These are phyloP conservation scores for Eulemur albifrons DNA, from an alignment of 2,797 vertebrate species.

Conservation along the genomic window DNA sequence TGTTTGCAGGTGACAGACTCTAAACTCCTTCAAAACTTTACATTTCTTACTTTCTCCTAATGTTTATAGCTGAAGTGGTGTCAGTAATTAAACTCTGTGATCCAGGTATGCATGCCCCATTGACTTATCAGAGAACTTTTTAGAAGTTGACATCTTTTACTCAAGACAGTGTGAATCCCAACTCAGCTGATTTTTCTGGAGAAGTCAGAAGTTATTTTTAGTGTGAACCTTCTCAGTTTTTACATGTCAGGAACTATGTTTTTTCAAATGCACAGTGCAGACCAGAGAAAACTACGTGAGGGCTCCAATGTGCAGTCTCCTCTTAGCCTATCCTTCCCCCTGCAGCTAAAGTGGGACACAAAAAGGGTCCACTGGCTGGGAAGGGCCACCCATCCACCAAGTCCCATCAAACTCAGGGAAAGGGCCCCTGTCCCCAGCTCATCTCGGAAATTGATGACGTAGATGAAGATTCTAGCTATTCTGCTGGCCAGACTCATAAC, in stretches of 20 bases:
- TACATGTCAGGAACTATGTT: background rate
- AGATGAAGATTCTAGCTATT: background rate
- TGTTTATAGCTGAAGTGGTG: background rate
- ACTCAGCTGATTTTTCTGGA: background rate
- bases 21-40: background rate
- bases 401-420: background rate
- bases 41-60: background rate
- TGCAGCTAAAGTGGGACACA: background rate
- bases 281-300: background rate
- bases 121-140: background rate
- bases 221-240: background rate
- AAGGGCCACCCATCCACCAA: rapidly evolving
- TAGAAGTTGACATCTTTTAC: background rate
- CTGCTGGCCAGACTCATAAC: background rate
- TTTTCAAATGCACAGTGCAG: background rate
- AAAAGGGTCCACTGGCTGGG: too few species aligned
- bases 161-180: background rate
- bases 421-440: background rate
- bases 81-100: background rate
- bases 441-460: background rate
- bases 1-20: background rate
- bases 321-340: rapidly evolving
- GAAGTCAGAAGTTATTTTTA: background rate
- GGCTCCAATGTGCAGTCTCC: too few species aligned
- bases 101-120: background rate